phyloP scores from a whole-genome alignment of 2,797 vertebrate genomes.

The Crocodylus rhombifer region DNA sequence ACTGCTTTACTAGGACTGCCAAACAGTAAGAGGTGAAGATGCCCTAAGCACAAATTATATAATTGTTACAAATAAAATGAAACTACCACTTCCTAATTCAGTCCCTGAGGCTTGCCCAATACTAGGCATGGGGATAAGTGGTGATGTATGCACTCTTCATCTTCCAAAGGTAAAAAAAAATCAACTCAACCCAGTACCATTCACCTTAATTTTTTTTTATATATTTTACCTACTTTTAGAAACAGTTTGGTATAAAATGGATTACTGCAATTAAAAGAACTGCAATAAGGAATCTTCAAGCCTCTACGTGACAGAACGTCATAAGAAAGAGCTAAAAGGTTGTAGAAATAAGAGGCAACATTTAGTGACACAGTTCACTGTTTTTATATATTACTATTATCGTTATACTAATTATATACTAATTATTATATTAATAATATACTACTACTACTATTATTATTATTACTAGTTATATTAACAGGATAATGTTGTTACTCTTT shows the following conservation, averaged over 20 bases:
- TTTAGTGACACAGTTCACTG: not conserved
- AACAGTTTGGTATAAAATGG: not conserved
- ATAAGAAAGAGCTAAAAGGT: not conserved
- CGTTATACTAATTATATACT: too few species aligned
- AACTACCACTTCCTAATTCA: not conserved
- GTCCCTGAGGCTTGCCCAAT: not conserved
- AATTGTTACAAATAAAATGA: not conserved
- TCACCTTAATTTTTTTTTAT: too few species aligned
- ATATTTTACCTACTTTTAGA: too few species aligned
- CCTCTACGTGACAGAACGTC: too few species aligned
- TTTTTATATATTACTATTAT: not conserved
- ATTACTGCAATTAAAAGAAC: not conserved
- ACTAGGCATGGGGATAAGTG: too few species aligned
- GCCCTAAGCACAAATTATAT: not conserved
- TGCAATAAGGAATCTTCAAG: not conserved
- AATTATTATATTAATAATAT: too few species aligned
- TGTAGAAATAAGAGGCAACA: not conserved
- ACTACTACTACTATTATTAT: too few species aligned
- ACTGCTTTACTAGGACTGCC: not conserved
- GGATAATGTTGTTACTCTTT: not conserved
- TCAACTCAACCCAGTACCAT: not conserved
- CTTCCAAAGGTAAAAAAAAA: not conserved
- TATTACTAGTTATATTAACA: not conserved
- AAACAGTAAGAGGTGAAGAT: not conserved
- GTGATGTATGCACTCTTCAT: not conserved